Conservation (phyloP, 1,140 invertebrate species). For the Pseudachorutes palmiensis region DNA sequence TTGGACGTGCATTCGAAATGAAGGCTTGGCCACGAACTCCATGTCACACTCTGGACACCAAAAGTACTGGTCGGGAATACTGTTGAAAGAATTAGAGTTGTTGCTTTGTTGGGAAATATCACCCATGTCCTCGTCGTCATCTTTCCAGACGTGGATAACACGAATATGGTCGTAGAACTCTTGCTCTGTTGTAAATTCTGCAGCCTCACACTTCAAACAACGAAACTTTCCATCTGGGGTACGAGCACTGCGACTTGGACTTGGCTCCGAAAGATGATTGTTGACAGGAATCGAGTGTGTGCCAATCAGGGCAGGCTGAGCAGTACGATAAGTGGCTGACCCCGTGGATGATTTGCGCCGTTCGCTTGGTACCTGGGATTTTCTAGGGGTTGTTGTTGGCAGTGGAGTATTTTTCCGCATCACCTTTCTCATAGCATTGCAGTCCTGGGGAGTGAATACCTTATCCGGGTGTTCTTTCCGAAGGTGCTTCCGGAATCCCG, state of each 20-base stretch:
- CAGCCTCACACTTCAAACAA: constrained; percentile 15
- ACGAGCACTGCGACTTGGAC: not conserved
- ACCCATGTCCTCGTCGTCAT: not conserved
- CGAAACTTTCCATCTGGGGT: constrained; percentile 6
- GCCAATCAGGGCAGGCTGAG: not conserved
- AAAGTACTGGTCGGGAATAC: not conserved
- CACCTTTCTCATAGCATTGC: not conserved
- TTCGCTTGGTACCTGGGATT: not conserved
- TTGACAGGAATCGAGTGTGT: not conserved
- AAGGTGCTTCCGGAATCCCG: not conserved
- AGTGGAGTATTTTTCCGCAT: not conserved
- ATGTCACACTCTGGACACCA: constrained; percentile 20
- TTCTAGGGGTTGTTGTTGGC: not conserved
- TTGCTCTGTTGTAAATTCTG: not conserved
- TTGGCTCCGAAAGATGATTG: not conserved
- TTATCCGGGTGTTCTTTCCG: constrained; percentile 2
- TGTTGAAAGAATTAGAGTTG: not conserved
- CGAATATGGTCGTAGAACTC: constrained; percentile 16
- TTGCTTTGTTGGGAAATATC: not conserved
- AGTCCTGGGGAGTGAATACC: not conserved
- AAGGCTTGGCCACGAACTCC: constrained; percentile 16
- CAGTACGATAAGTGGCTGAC: not conserved
- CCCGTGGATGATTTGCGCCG: not conserved
- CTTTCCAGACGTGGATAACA: constrained; percentile 14
- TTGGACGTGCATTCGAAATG: constrained; percentile 16